Evolutionary conservation across 2,888 invertebrate genomes (phyloP), one percentile per base, ranked within the genome.

Genomic region (Dryocosmus kuriphilus): DNA sequence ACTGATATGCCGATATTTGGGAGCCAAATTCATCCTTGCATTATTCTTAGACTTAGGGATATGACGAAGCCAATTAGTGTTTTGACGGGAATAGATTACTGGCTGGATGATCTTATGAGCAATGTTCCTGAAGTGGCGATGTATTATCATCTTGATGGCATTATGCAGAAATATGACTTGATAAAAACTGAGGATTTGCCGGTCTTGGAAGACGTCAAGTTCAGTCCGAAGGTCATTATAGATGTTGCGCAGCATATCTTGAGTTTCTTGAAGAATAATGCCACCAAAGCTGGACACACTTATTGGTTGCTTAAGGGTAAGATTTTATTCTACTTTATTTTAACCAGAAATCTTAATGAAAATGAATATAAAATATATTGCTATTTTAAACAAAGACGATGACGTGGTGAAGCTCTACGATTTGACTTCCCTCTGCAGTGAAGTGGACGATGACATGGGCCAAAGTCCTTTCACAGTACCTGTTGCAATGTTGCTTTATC

Each of bases 71-170:
- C 98, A 0, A 98, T 99, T 63, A 98, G 96, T 89, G 97, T 99
- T 0, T 92, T 99, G 6, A 98, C 98, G 0, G 97, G 97, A 0
- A 95, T 98, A 65, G 98, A 98, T 91, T 97, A 97, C 88, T 98
- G 98, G 98, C 92, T 99, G 2, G 98, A 99, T 89, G 98, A 99
- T 91, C 93, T 99, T 0, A 98, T 99, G 98, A 98, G 98, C 85
- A 98, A 98, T 88, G 98, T 99, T 0, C 98, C 98, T 0, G 98
- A 98, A 91, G 97, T 99, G 0, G 95, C 98, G 0, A 98, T 99
- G 98, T 97, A 97, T 89, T 98, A 98, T 91, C 98, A 99, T 90
- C 91, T 98, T 35, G 96, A 97, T 87, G 97, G 97, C 0, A 96
- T 97, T 76, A 97, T 97, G 0, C 96, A 98, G 92, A 97, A 97